Evolutionary conservation across 2,113 vertebrate species (phyloP), one percentile per base, ranked within the genome.

Genomic region (Artemisiospiza belli): DNA sequence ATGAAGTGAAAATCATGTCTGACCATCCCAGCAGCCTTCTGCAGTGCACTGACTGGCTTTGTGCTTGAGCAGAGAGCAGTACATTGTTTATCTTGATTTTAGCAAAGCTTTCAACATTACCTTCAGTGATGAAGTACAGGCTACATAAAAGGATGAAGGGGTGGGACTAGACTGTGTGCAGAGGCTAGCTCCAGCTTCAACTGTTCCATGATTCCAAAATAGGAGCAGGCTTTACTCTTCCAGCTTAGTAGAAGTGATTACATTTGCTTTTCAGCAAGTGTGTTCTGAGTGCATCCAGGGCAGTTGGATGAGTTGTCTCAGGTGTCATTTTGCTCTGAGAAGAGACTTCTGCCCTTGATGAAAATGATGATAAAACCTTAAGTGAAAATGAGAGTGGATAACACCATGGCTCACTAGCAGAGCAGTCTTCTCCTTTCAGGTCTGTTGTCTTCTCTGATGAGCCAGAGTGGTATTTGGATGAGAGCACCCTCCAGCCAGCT

Each of bases 1-100:
- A 47, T 0, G 0, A 57, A 22, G 30, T 12, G 33, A 44, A 85
- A 16, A 25, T 61, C 7, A 37, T 0, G 1, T 23, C 44, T 52
- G 58, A 18, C 30, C 19, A 52, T 25, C 16, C 30, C 39, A 18
- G 8, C 9, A 74, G 52, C 30, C 10, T 55, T 46, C 74, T 55
- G 30, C 49, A 44, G 66, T 33, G 27, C 79, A 43, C 7, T 74
- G 18, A 15, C 24, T 63, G 57, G 23, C 15, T 55, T 0, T 0
- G 28, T 52, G 37, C 70, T 17, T 28, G 44, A 83, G 28, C 43
- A 46, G 61, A 77, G 43, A 39, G 20, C 44, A 79, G 16, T 14
- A 8, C 6, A 2, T 52, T 91, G 20, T 67, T 94, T 66, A 54
- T 37, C 47, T 84, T 92, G 52, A 70, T n/a, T 90, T 82, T 25